A percentile compares a stretch with the other conserved stretches of the same genome.
These are phyloP conservation scores for Penaeus chinensis DNA, from an alignment of 1,140 invertebrate genomes.

Conservation along the genomic window DNA sequence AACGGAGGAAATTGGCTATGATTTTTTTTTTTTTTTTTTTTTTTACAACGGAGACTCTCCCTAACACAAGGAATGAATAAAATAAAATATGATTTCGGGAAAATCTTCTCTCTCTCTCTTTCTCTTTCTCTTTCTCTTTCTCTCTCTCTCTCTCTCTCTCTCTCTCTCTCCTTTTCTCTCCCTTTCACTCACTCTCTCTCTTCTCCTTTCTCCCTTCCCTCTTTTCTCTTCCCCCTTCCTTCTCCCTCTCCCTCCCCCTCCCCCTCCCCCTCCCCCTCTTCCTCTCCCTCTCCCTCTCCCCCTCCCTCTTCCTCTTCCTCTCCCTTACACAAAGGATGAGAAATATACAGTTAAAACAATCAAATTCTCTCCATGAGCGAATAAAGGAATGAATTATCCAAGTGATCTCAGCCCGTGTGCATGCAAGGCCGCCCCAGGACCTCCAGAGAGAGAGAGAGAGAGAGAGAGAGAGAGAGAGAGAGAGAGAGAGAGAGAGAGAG, in stretches of 20 bases:
- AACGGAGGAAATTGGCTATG: too few species aligned
- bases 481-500: neutral
- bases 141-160: slow-evolving; percentile 5
- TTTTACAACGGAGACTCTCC: too few species aligned
- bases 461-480: neutral
- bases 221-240: neutral
- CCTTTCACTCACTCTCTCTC: neutral
- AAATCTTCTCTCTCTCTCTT: too few species aligned
- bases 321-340: neutral
- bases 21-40: too few species aligned
- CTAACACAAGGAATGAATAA: too few species aligned
- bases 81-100: too few species aligned
- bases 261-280: neutral
- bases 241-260: neutral
- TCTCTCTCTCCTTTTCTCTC: neutral
- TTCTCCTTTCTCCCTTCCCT: neutral
- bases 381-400: too few species aligned
- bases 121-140: too few species aligned
- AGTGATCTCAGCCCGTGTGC: too few species aligned
- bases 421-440: too few species aligned
- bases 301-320: too few species aligned
- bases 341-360: neutral
- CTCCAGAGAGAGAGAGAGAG: neutral
- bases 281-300: neutral
- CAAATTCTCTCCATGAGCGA: too few species aligned